Evolutionary conservation across 1,140 invertebrate genomes (phyloP), one percentile per base, ranked within the genome.

Genomic region (Drosophila kikkawai): DNA sequence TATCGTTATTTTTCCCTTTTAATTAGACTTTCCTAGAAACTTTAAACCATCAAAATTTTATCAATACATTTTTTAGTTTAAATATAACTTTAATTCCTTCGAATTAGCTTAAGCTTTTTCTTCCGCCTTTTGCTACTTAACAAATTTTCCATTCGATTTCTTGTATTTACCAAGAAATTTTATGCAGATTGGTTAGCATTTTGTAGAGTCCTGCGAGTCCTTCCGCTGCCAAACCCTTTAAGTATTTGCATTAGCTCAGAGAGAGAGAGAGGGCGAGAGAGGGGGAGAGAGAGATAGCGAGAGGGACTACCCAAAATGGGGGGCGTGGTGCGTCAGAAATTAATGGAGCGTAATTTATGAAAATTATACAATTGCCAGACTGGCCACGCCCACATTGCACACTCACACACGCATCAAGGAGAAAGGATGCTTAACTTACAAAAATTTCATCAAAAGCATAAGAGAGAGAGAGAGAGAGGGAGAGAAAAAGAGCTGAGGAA

Each of bases 261-360:
- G 34, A 39, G 7, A 17, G 29, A 45, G 19, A 1, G 5, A 32
- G 13, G 34, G 36, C 3, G 2, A 1, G n/a, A 17, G 6, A 11
- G 11, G 9, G 8, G 0, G 13, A 34, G 34, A 9, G 34, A 11
- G 34, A 0, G 34, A 3, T 8, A 34, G 34, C 34, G 26, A 29
- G 12, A 15, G 12, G 5, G 7, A 8, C 7, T 1, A 7, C 29
- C 48, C 37, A 11, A 12, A 11, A 15, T 29, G 19, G n/a, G 50
- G 47, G 59, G 67, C 32, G 75, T 36, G 64, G 55, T 22, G 57
- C 76, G 66, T 70, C 44, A 63, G 55, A 79, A 79, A 79, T 79
- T 79, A 79, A 79, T 79, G 76, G 75, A 45, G 75, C 75, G 67
- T 79, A 73, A 73, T 79, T 79, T 79, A 79, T 79, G 76, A 79